These are phyloP conservation scores for Matsumurasca onukii DNA, from an alignment of 1,140 invertebrate genomes.

Conservation along the genomic window DNA sequence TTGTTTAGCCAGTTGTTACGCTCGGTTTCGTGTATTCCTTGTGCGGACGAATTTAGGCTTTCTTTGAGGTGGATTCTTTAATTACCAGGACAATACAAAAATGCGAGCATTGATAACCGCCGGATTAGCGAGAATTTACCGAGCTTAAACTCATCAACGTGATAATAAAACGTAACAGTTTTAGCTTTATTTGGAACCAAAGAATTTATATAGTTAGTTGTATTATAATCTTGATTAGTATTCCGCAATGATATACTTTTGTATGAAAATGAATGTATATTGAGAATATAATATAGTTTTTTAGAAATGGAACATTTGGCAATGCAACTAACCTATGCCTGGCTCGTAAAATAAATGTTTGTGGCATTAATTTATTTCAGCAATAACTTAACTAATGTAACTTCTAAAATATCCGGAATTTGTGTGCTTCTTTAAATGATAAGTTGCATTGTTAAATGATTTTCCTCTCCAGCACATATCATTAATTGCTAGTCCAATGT, in stretches of 20 bases:
- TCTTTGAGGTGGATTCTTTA: not conserved
- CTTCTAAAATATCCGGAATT: not conserved
- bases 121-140: not conserved
- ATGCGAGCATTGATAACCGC: not conserved
- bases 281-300: not conserved
- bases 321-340: slow-evolving; percentile 3
- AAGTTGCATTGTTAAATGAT: slow-evolving; percentile 19
- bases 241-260: not conserved
- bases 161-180: not conserved
- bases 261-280: no score
- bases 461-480: slow-evolving; percentile 20
- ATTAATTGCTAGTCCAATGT: slow-evolving; percentile 5
- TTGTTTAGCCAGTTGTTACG: no score
- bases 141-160: not conserved
- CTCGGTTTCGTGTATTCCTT: no score
- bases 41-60: no score
- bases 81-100: not conserved
- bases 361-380: not conserved
- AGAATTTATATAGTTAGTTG: not conserved
- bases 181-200: not conserved
- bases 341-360: not conserved
- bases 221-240: not conserved
- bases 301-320: not conserved
- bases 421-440: not conserved
- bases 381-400: not conserved